Conservation (phyloP, 2,797 vertebrate species). For the Alauda arvensis region DNA sequence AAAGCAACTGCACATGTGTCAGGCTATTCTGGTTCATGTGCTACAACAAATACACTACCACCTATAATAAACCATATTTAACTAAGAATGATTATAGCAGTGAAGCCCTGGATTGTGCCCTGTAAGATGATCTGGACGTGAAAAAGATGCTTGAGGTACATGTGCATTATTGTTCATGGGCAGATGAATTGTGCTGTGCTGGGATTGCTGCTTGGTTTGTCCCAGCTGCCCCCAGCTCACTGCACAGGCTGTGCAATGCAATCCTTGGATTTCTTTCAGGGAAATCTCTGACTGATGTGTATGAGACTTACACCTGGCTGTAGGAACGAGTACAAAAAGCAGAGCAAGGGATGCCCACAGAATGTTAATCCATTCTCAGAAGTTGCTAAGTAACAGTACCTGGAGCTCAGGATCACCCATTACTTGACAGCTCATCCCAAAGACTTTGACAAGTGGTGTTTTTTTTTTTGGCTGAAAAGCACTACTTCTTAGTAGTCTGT, state of each 20-base stretch:
- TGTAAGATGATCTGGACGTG: neutral
- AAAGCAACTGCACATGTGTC: neutral
- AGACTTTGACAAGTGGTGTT: neutral
- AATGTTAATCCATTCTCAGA: conserved; percentile 43
- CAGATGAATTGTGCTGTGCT: neutral
- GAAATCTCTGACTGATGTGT: neutral
- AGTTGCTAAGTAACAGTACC: conserved; percentile 51
- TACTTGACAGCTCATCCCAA: conserved; percentile 14
- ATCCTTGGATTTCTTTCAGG: neutral
- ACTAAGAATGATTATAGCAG: neutral
- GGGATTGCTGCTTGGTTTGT: neutral
- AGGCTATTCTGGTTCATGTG: neutral
- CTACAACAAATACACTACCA: neutral
- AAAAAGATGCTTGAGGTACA: neutral
- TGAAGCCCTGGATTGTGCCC: neutral
- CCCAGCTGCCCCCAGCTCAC: neutral
- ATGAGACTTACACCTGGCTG: neutral
- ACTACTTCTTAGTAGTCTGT: neutral
- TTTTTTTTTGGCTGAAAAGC: neutral
- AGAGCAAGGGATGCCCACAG: neutral
- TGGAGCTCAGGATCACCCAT: conserved; percentile 24
- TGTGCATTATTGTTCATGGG: neutral
- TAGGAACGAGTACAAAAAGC: neutral
- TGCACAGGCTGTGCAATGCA: neutral
- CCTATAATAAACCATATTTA: neutral